Percentiles rank a stretch among this genome's conserved stretches.
These are phyloP conservation scores for Conus canariensis DNA, from an alignment of 2,888 invertebrate species.

Conservation along the genomic window DNA sequence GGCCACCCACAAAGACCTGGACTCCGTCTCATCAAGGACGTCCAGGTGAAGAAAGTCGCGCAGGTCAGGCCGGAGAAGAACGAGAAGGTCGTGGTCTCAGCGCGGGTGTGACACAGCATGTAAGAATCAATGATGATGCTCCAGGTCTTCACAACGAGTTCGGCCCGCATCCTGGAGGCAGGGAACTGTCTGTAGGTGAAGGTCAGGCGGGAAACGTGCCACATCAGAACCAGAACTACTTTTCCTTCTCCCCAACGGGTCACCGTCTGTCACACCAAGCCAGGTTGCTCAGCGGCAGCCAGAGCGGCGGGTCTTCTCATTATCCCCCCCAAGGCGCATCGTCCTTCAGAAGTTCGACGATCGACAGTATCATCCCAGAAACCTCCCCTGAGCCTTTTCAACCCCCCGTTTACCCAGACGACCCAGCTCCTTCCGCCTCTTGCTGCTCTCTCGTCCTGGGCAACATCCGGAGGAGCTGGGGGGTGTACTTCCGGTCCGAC, in stretches of 20 bases:
- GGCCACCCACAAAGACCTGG: neutral
- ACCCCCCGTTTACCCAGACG: neutral
- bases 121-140: neutral
- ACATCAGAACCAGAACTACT: neutral
- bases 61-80: neutral
- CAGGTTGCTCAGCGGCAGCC: neutral
- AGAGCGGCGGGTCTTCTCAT: neutral
- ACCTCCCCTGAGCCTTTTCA: neutral
- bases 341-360: too few species aligned
- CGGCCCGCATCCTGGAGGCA: too few species aligned
- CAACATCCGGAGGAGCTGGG: constrained; percentile 47
- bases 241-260: constrained; percentile 3
- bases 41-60: too few species aligned
- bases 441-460: neutral
- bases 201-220: too few species aligned
- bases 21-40: neutral
- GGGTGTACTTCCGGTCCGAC: constrained; percentile 48
- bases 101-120: neutral
- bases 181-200: too few species aligned
- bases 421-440: neutral
- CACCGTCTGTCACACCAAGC: neutral
- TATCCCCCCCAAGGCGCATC: neutral
- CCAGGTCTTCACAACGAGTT: neutral
- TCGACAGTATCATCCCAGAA: neutral
- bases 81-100: neutral